Evolutionary conservation across 2,113 vertebrate species (phyloP).

Genomic region (Xiphophorus maculatus): DNA sequence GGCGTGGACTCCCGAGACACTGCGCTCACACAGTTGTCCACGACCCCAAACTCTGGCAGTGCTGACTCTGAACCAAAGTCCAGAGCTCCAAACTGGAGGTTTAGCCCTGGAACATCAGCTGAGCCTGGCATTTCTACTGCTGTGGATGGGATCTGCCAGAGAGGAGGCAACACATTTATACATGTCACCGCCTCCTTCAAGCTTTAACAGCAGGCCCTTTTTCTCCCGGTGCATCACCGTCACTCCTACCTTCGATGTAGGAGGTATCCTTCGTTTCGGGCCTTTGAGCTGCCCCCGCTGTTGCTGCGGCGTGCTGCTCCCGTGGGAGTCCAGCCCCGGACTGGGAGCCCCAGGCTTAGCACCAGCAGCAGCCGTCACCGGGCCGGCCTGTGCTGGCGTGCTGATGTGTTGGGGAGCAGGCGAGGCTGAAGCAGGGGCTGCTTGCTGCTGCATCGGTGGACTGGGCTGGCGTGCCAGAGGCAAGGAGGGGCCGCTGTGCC

Average conservation of each 20-base stretch:
- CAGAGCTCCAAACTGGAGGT: conserved; percentile 95
- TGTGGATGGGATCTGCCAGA: conserved; percentile 88
- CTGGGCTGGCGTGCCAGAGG: conserved; percentile 76
- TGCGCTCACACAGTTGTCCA: conserved; percentile 80
- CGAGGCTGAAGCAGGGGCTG: conserved; percentile 51
- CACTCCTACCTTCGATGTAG: conserved; percentile 86
- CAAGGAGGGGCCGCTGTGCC: conserved; percentile 80
- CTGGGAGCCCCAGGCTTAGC: conserved; percentile 64
- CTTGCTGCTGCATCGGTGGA: conserved; percentile 68
- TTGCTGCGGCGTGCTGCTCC: conserved; percentile 76
- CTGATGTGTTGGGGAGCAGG: conserved; percentile 68
- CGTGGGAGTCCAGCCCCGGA: conserved; percentile 80
- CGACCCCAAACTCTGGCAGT: conserved; percentile 85
- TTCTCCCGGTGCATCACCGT: neutral
- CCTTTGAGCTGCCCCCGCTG: conserved; percentile 87
- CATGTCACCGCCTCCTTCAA: neutral
- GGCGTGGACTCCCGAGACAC: conserved; percentile 75
- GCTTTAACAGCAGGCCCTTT: neutral
- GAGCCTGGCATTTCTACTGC: conserved; percentile 98
- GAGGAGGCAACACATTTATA: neutral
- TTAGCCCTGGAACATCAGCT: conserved; percentile 89
- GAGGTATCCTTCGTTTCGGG: conserved; percentile 89
- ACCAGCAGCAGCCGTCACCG: conserved; percentile 66
- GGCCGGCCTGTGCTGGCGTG: conserved; percentile 56
- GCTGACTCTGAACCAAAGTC: conserved; percentile 94